Base-by-base conservation (phyloP, 1,140 invertebrate genomes). In the Odontomachus brunneus region DNA sequence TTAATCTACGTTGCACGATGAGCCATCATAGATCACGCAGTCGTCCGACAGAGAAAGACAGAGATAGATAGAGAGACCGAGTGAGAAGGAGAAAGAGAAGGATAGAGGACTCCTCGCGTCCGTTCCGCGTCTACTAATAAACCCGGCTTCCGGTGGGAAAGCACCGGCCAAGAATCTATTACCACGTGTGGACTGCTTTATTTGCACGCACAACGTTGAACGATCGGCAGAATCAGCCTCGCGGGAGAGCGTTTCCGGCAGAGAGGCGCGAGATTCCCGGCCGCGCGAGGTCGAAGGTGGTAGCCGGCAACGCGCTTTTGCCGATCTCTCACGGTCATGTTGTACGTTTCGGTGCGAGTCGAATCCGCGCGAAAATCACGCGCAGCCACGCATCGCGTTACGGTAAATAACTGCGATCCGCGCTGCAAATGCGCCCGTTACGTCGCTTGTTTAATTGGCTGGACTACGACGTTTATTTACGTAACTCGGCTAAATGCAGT, bases 1-100 rank as follows among this genome's bases (percentile, higher is more conserved):
- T 80, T 80, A 80, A 71, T 80, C 75, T 80, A 71, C 65, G 75
- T 59, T 80, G 33, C 38, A 57, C 65, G 53, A 69, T 69, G 75
- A 71, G 53, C 51, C 38, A 71, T 71, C 65, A 69, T 80, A 80
- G 75, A 80, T 80, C 75, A 80, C 75, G 63, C 75, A 49, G 51
- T 80, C 75, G 44, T 76, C 49, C 22, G 29, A 66, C 22, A 14
- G 2, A 14, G 19, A 55, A 11, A 19, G n/a, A 14, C 19, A 26
- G 26, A 19, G 15, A 15, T 14, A 24, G 49, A 19, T 12, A 44
- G 33, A 59, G 15, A 24, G 53, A 57, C 5, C 3, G 53, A 24
- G 53, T n/a, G 53, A 57, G n/a, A 7, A 2, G 53, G 53, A 3
- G 71, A 4, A 33, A 5, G 29, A 33, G 29, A 5, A 33, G 22